phyloP scores from a whole-genome alignment of 2,888 invertebrate genomes.

The Caenorhabditis sinica region DNA sequence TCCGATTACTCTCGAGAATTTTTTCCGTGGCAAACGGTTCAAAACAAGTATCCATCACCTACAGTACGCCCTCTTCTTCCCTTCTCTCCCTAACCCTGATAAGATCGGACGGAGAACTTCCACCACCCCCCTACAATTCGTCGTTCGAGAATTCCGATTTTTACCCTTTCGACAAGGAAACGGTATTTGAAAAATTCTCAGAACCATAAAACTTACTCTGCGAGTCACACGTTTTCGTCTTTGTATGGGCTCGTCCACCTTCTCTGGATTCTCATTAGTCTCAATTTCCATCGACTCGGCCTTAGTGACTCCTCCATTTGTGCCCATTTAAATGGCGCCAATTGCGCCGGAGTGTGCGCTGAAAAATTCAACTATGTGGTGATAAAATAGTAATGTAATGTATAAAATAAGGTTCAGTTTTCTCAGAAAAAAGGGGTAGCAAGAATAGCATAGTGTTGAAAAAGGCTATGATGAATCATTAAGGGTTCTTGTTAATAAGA shows the following conservation, averaged over 20 bases:
- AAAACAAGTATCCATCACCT: too few relatives aligned
- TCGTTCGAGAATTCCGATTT: too few relatives aligned
- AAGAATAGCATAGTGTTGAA: too few relatives aligned
- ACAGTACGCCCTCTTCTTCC: too few relatives aligned
- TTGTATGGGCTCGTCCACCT: constrained; percentile 53
- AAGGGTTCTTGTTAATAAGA: too few relatives aligned
- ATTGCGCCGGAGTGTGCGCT: constrained; percentile 62
- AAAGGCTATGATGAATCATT: too few relatives aligned
- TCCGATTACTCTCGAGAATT: too few relatives aligned
- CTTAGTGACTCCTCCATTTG: constrained; percentile 51
- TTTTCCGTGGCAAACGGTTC: too few relatives aligned
- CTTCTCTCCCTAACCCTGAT: too few relatives aligned
- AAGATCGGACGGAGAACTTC: too few relatives aligned
- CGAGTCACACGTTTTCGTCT: constrained; percentile 65
- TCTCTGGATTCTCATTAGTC: constrained; percentile 47
- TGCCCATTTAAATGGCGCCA: constrained; percentile 65
- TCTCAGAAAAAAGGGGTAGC: too few relatives aligned
- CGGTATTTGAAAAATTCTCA: not conserved
- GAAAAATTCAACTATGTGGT: constrained; percentile 26
- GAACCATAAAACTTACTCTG: constrained; percentile 60
- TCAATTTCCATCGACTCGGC: constrained; percentile 53
- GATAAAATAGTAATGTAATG: not conserved
- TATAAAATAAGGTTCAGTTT: too few relatives aligned
- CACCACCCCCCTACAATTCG: not conserved
- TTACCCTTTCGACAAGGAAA: not conserved